Evolutionary conservation across 92 coral and sea anemone species (phyloP).

Genomic region (Pocillopora grandis): DNA sequence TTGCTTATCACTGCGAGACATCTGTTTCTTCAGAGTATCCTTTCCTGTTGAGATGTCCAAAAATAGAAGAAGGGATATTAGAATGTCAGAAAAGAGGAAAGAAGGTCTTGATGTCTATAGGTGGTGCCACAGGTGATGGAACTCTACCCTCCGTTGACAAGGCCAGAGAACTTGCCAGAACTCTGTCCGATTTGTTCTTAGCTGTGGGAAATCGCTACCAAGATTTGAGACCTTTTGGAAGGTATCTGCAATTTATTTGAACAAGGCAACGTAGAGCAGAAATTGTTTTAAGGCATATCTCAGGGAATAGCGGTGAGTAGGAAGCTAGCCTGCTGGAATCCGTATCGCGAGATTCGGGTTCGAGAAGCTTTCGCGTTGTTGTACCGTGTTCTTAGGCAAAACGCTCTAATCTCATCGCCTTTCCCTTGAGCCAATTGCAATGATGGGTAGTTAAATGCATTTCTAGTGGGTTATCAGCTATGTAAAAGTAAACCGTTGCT

Average conservation of each 20-base stretch:
- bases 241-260: slow-evolving; percentile 20
- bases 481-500: too few relatives aligned
- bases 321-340: background rate
- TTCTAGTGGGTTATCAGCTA: too few relatives aligned
- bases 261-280: background rate
- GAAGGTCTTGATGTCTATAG: slow-evolving; percentile 81
- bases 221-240: slow-evolving; percentile 74
- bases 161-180: slow-evolving; percentile 71
- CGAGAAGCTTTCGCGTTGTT: too few relatives aligned
- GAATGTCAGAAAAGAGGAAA: slow-evolving; percentile 77
- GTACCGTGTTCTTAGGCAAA: too few relatives aligned
- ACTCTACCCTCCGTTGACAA: slow-evolving; percentile 63
- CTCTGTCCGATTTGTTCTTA: slow-evolving; percentile 71
- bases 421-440: too few relatives aligned
- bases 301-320: too few relatives aligned
- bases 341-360: too few relatives aligned
- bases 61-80: slow-evolving; percentile 75
- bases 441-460: too few relatives aligned
- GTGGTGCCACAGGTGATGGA: slow-evolving; percentile 86
- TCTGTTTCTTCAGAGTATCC: slow-evolving; percentile 67
- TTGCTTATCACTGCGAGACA: slow-evolving; percentile 81
- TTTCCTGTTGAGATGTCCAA: slow-evolving; percentile 76
- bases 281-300: too few relatives aligned
- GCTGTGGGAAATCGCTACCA: slow-evolving; percentile 49
- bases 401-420: too few relatives aligned